Base-by-base conservation (phyloP, 2,113 vertebrate species). In the Hippolais icterina region DNA sequence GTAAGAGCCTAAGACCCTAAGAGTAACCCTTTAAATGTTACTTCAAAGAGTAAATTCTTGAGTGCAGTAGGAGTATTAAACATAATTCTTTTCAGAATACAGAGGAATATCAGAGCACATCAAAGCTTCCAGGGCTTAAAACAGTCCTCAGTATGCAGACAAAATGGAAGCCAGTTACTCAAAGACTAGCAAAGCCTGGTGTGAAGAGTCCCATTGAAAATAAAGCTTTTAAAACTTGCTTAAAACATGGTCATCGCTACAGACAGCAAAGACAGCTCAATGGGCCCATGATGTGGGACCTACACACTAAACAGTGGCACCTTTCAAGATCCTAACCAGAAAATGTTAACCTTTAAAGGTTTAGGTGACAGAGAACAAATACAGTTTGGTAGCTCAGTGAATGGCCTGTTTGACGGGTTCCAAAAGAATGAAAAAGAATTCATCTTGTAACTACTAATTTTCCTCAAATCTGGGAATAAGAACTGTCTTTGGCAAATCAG, bases 401-500 rank as follows among this genome's bases (percentile, higher is more conserved):
- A 87, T 9, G 33, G 22, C 15, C 63, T 31, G 24, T 56, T 65
- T 52, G 46, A 28, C 17, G 37, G 4, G 31, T 60, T 96, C 33
- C 80, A 47, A 68, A 83, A 89, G 60, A 71, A 77, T 13, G 21
- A 23, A 69, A 54, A 74, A 83, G 90, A 94, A 80, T 68, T 89
- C 15, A 69, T 29, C n/a, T 15, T 11, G 11, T 50, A 15, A 70
- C 69, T 87, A 89, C 39, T 39, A 49, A 52, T 56, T 75, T 87
- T 82, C 76, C 89, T 88, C 29, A 92, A 88, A 63, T 47, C 76
- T 68, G 23, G 18, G 44, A 96, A 75, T 69, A 94, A 97, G 84
- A 96, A 82, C 42, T 57, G 28, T 53, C 57, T 77, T 72, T 80
- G 35, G 33, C 50, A 95, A 94, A 77, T 61, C 54, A 68, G 70